These are phyloP conservation scores for Drosophila aff. DNA, from an alignment of 1,140 invertebrate species.

Conservation along the genomic window DNA sequence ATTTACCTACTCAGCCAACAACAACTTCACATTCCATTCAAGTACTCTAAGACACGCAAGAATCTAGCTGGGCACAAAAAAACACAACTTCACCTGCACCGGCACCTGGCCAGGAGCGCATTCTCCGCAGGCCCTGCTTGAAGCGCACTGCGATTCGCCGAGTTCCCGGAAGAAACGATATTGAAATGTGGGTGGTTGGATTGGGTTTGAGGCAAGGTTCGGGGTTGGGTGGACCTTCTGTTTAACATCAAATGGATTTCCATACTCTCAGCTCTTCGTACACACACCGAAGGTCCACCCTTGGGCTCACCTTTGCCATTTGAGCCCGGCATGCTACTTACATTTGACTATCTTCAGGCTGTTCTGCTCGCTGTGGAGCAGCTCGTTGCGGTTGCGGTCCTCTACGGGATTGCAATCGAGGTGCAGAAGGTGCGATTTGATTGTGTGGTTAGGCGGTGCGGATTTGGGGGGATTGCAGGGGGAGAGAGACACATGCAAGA, in stretches of 20 bases:
- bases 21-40: slow-evolving; percentile 71
- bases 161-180: slow-evolving; percentile 17
- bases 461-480: slow-evolving; percentile 3
- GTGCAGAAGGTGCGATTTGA: slow-evolving; percentile 58
- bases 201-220: background rate
- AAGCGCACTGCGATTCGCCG: slow-evolving; percentile 55
- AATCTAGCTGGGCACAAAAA: slow-evolving; percentile 55
- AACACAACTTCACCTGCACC: slow-evolving; percentile 66
- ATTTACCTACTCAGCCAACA: slow-evolving; percentile 76
- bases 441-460: slow-evolving; percentile 51
- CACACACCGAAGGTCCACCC: slow-evolving; percentile 15
- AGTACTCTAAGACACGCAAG: slow-evolving; percentile 68
- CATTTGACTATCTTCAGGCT: slow-evolving; percentile 74
- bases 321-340: slow-evolving; percentile 61
- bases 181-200: slow-evolving; percentile 3
- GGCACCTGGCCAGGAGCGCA: slow-evolving; percentile 70
- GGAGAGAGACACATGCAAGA: slow-evolving; percentile 36
- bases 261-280: background rate
- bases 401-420: slow-evolving; percentile 56
- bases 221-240: slow-evolving; percentile 9
- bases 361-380: slow-evolving; percentile 48
- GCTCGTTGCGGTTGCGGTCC: slow-evolving; percentile 58
- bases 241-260: background rate
- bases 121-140: slow-evolving; percentile 63
- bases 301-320: background rate